phyloP scores from a whole-genome alignment of 2,797 vertebrate genomes.

The Chelon auratus region DNA sequence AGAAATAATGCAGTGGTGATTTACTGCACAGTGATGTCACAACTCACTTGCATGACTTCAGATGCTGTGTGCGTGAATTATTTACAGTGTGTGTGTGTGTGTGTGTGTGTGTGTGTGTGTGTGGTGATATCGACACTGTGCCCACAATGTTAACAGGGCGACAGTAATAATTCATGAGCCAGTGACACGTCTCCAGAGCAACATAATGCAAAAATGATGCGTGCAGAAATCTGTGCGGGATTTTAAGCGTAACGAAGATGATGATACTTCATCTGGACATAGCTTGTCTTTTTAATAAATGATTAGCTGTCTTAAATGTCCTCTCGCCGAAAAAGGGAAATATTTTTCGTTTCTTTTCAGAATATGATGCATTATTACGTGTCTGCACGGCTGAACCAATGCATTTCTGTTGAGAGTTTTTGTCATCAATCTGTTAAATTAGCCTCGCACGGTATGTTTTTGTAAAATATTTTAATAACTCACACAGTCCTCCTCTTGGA shows the following conservation, averaged over 20 bases:
- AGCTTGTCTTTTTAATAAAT: neutral
- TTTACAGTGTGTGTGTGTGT: constrained; percentile 55
- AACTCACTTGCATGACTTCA: constrained; percentile 47
- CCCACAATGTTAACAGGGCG: constrained; percentile 30
- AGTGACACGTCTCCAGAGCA: constrained; percentile 33
- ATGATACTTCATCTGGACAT: neutral
- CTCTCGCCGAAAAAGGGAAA: neutral
- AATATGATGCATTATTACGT: neutral
- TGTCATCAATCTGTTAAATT: neutral
- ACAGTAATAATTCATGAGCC: constrained; percentile 66
- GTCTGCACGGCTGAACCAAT: neutral
- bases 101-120: constrained; percentile 40
- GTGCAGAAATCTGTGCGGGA: constrained; percentile 2
- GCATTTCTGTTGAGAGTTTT: neutral
- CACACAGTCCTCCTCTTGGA: constrained; percentile 94
- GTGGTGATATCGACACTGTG: constrained; percentile 49
- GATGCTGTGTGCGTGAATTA: constrained; percentile 68
- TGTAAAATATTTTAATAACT: constrained; percentile 66
- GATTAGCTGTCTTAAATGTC: neutral
- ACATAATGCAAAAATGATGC: constrained; percentile 45
- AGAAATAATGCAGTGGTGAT: constrained; percentile 26
- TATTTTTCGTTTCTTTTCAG: neutral
- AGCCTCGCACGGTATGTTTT: neutral
- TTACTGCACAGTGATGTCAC: constrained; percentile 39
- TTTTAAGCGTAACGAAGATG: constrained; percentile 2